phyloP scores from a whole-genome alignment of 2,888 invertebrate species.

The Drosophila flavopinicola region DNA sequence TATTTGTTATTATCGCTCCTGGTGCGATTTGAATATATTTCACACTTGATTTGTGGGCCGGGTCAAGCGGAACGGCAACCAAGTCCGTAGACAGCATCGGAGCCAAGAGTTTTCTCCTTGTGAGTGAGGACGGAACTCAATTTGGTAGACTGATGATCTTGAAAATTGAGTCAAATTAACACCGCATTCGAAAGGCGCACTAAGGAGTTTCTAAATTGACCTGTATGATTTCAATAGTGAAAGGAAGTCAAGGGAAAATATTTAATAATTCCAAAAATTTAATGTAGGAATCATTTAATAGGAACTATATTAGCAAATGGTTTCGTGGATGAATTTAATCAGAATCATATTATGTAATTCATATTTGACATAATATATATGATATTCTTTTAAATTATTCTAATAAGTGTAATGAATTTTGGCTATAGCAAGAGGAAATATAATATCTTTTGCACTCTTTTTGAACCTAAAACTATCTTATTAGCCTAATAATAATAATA shows the following conservation, averaged over 20 bases:
- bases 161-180: slow-evolving; percentile 77
- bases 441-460: too few relatives aligned
- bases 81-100: slow-evolving; percentile 19
- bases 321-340: too few relatives aligned
- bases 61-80: slow-evolving; percentile 45
- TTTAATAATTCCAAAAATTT: not conserved
- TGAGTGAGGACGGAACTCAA: slow-evolving; percentile 1
- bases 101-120: slow-evolving; percentile 24
- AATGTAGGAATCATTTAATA: too few relatives aligned
- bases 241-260: too few relatives aligned
- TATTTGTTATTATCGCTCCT: slow-evolving; percentile 55
- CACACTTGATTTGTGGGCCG: slow-evolving; percentile 77
- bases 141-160: slow-evolving; percentile 60
- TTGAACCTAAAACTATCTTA: too few relatives aligned
- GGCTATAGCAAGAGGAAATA: too few relatives aligned
- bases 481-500: too few relatives aligned
- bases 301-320: too few relatives aligned
- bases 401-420: too few relatives aligned
- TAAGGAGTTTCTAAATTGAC: not conserved
- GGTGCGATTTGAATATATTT: slow-evolving; percentile 77
- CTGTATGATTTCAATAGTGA: not conserved
- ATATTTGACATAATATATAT: too few relatives aligned
- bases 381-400: too few relatives aligned
- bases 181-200: slow-evolving; percentile 42
- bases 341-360: too few relatives aligned